Base-by-base conservation (phyloP, 2,113 vertebrate species). In the Forbesichthys agassizii region DNA sequence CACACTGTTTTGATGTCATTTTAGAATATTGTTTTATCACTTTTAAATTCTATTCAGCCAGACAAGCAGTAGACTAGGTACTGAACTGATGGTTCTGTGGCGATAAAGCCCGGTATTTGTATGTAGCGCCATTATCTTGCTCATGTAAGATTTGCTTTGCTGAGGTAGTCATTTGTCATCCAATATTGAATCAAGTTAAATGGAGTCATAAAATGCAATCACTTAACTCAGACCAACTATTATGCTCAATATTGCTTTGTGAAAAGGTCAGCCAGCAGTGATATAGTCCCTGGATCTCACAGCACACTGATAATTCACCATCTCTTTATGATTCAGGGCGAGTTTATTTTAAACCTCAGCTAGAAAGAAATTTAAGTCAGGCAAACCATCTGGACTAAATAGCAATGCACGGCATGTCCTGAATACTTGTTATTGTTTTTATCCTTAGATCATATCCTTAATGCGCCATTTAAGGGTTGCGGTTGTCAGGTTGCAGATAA, bases 161-260 rank as follows among this genome's bases (percentile, higher is more conserved):
- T 13, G 62, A 77, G 78, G 68, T 83, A 76, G 83, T 87, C 82
- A 75, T 88, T 82, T 72, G 76, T 84, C 89, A 79, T 83, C 82
- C 78, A 68, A 74, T 85, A 85, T 85, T 83, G 83, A 85, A 90
- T 83, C 68, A 60, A 69, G 69, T 75, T 84, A 88, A 89, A 88
- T 81, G 68, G 74, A 82, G 84, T 86, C 84, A 84, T 87, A 83
- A 88, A 88, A 84, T 80, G 81, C 85, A 82, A 83, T 91, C 86
- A 84, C 81, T 90, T 87, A 85, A 77, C 78, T 83, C 61, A 33
- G 84, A 74, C 72, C 75, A 52, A 73, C 75, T 78, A 73, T 88
- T 82, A 84, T 68, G 65, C 78, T 87, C 80, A 88, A 88, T 90
- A 83, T 88, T 81, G 80, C 82, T 74, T 83, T 71, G 70, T 69